Evolutionary conservation across 2,113 vertebrate genomes (phyloP).

Genomic region (Fregetta grallaria): DNA sequence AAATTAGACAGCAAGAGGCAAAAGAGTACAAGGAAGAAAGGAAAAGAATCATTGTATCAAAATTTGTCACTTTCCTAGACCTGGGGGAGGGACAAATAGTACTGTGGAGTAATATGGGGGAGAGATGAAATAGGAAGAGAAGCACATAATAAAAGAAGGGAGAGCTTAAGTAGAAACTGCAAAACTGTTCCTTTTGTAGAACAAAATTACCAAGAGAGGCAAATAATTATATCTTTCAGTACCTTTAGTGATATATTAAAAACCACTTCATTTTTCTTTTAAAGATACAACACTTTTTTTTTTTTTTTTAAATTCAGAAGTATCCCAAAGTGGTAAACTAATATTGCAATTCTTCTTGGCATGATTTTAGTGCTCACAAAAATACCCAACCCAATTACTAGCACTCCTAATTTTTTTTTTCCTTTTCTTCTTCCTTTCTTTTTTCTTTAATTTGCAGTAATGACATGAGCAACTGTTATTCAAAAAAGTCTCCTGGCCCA

Average conservation of each 20-base stretch:
- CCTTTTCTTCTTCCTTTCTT: fast-evolving
- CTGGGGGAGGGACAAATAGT: not conserved
- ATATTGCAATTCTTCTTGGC: not conserved
- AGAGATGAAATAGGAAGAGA: not conserved
- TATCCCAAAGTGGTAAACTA: not conserved
- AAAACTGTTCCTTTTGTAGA: not conserved
- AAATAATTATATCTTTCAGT: constrained; percentile 37
- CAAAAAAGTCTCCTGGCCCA: not conserved
- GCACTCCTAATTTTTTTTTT: not conserved
- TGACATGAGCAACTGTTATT: not conserved
- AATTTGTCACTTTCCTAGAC: not conserved
- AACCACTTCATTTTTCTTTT: not conserved
- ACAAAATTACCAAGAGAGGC: not conserved
- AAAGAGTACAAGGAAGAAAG: not conserved
- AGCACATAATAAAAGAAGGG: not conserved
- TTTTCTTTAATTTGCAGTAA: not conserved
- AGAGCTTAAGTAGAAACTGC: not conserved
- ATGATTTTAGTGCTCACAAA: not conserved
- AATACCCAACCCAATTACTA: fast-evolving
- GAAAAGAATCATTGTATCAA: not conserved
- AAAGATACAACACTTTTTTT: not conserved
- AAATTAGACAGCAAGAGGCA: not conserved
- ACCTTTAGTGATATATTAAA: not conserved
- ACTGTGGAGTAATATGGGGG: not conserved
- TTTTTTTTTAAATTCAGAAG: not conserved